These are phyloP conservation scores for Lymantria dispar DNA, from an alignment of 2,888 invertebrate genomes.

Conservation along the genomic window DNA sequence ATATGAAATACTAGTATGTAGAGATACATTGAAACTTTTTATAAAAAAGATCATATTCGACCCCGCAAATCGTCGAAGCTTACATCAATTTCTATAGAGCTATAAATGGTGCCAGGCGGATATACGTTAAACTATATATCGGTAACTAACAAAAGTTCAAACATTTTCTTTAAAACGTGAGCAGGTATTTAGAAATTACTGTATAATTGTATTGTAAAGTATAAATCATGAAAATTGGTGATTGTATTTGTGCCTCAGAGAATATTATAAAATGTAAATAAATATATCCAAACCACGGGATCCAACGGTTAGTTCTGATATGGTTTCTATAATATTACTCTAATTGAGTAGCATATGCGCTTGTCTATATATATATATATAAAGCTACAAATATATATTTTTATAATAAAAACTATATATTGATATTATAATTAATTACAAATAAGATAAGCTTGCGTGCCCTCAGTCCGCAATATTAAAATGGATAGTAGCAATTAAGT, in stretches of 20 bases:
- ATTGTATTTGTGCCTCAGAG: conserved; percentile 47
- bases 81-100: too few relatives aligned
- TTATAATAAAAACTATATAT: conserved; percentile 10
- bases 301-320: conserved; percentile 21
- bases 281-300: conserved; percentile 20
- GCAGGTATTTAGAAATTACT: not conserved
- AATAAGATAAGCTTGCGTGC: not conserved
- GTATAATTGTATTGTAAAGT: conserved; percentile 1
- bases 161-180: not conserved
- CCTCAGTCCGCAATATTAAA: not conserved
- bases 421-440: not conserved
- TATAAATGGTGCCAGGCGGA: too few relatives aligned
- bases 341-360: conserved; percentile 20
- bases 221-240: conserved; percentile 32
- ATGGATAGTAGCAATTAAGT: not conserved
- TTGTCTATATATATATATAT: conserved; percentile 17
- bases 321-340: conserved; percentile 29
- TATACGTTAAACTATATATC: too few relatives aligned
- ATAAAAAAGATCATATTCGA: too few relatives aligned
- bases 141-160: too few relatives aligned
- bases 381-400: conserved; percentile 20
- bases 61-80: too few relatives aligned
- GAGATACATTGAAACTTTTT: too few relatives aligned
- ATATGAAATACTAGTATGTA: too few relatives aligned
- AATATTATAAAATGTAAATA: conserved; percentile 24